phyloP scores from a whole-genome alignment of 2,888 invertebrate genomes.

The Agrochola macilenta region DNA sequence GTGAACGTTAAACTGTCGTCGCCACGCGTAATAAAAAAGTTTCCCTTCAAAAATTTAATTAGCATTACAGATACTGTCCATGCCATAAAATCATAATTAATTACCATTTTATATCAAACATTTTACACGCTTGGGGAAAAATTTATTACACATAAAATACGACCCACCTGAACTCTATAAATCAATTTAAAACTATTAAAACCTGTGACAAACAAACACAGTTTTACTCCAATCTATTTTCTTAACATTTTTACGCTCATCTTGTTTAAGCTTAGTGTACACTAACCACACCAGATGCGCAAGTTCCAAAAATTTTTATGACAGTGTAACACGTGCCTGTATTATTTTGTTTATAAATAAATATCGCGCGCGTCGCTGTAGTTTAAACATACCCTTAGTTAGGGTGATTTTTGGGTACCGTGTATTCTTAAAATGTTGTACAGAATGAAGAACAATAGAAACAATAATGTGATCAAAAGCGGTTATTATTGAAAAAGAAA shows the following conservation, averaged over 20 bases:
- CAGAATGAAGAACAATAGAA: background rate
- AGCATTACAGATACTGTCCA: slow-evolving; percentile 28
- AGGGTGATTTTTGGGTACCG: slow-evolving; percentile 69
- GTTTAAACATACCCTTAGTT: slow-evolving; percentile 85
- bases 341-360: slow-evolving; percentile 87
- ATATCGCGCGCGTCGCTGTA: slow-evolving; percentile 79
- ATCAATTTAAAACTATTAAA: slow-evolving; percentile 65
- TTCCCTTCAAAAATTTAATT: slow-evolving; percentile 34
- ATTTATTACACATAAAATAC: slow-evolving; percentile 63
- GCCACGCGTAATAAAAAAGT: background rate
- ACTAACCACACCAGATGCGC: slow-evolving; percentile 84
- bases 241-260: slow-evolving; percentile 56
- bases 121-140: slow-evolving; percentile 50
- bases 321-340: slow-evolving; percentile 85
- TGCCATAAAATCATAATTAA: slow-evolving; percentile 51
- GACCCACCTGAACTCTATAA: slow-evolving; percentile 64
- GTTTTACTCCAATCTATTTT: slow-evolving; percentile 62
- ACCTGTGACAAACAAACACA: slow-evolving; percentile 65
- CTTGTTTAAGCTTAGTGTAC: slow-evolving; percentile 66
- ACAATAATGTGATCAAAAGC: background rate
- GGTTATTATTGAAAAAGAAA: background rate
- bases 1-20: background rate
- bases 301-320: slow-evolving; percentile 84
- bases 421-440: slow-evolving; percentile 1
- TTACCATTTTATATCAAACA: slow-evolving; percentile 56